Evolutionary conservation across 2,797 vertebrate genomes (phyloP), one percentile per base, ranked within the genome.

Genomic region (Halcyon chelicuti): DNA sequence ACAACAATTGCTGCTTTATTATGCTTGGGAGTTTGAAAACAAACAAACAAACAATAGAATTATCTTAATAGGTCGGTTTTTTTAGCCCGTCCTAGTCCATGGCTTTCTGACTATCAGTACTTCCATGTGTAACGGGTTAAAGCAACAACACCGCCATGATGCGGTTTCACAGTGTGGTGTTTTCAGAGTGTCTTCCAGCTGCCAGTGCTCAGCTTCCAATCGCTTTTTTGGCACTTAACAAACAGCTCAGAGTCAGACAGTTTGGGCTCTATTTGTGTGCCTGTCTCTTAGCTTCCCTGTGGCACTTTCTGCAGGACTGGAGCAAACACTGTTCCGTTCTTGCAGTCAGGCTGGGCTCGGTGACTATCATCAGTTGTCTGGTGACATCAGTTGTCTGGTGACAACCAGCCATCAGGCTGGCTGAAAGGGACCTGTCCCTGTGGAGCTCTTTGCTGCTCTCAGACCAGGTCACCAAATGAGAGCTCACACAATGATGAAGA

Each of bases 151-250:
- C 51, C 9, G 79, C 66, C 85, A 68, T 2, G 37, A 83, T 42
- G 76, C 0, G 0, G 21, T 91, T 96, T 96, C 97, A 97, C 97
- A 97, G 97, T 96, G 95, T 74, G 79, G 46, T 75, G 86, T 77
- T 87, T 94, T 51, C 95, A 70, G 74, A 46, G 70, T 4, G 19
- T 84, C 73, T 88, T 66, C 85, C 86, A 83, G 78, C 81, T 77
- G 85, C 72, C 82, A 62, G 57, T 0, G 28, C 31, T 70, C 82
- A 63, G 96, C 55, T 84, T 77, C 42, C 92, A 37, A 3, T 21
- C 37, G 70, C 26, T 71, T 66, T 84, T 92, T 90, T 86, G 88
- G 96, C 95, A 96, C 93, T 97, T 88, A 90, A 80, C 74, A 81
- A 84, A 65, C 46, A 94, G 73, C 77, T 97, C 94, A 84, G n/a